A percentile compares a stretch with the other conserved stretches of the same genome.
Evolutionary conservation across 1,140 invertebrate genomes (phyloP).

Genomic region (Trichomalopsis sarcophagae): DNA sequence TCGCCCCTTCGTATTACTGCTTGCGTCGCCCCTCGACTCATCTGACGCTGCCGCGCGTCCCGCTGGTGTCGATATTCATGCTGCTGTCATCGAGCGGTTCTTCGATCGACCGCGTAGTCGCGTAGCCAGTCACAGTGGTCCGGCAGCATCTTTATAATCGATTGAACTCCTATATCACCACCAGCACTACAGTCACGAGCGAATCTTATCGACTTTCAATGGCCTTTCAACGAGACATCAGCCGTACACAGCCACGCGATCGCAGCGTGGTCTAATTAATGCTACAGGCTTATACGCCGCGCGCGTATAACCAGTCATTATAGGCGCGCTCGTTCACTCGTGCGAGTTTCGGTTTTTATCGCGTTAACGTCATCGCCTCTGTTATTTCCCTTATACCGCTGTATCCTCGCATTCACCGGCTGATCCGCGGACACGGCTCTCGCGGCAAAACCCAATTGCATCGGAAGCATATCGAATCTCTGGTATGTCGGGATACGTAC

Average conservation of each 20-base stretch:
- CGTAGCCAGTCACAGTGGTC: not conserved
- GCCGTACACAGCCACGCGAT: no score
- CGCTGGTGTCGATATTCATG: not conserved
- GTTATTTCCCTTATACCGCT: not conserved
- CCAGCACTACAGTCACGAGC: not conserved
- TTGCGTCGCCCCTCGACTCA: no score
- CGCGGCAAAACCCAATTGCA: not conserved
- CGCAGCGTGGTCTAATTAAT: no score
- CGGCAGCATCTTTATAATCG: not conserved
- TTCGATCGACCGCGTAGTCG: not conserved
- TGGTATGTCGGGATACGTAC: no score
- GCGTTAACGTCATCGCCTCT: not conserved
- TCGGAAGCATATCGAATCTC: not conserved
- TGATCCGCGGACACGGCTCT: not conserved
- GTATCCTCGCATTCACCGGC: no score
- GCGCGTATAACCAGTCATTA: not conserved
- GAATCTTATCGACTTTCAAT: slow-evolving; percentile 8
- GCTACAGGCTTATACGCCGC: no score
- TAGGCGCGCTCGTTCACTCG: not conserved
- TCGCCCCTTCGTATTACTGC: not conserved
- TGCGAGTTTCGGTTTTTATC: not conserved
- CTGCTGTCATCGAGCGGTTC: not conserved
- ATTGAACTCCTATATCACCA: not conserved
- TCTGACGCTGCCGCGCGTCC: not conserved
- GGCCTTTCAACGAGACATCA: not conserved